Percentiles rank a stretch among this genome's conserved stretches.
Conservation (phyloP, 2,888 invertebrate genomes). For the Helobdella robusta region DNA sequence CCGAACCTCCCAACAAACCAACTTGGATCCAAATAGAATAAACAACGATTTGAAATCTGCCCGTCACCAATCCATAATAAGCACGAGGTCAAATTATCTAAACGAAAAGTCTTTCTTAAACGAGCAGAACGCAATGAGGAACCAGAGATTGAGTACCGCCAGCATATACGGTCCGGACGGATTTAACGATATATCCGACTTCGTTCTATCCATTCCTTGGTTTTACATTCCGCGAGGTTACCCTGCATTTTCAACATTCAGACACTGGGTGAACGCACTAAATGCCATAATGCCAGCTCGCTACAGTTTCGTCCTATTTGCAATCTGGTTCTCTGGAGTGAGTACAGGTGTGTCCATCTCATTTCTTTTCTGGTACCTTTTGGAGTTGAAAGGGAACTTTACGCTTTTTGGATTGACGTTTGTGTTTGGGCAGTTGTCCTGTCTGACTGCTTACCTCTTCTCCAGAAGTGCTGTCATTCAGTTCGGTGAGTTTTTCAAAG, state of each 20-base stretch:
- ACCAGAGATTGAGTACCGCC: background rate
- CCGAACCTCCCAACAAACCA: background rate
- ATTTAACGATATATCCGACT: conserved; percentile 13
- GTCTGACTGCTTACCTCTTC: conserved; percentile 24
- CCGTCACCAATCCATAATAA: background rate
- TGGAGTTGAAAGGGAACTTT: conserved; percentile 20
- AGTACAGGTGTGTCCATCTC: conserved; percentile 3
- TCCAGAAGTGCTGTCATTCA: conserved; percentile 24
- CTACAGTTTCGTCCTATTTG: conserved; percentile 20
- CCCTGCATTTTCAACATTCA: conserved; percentile 11
- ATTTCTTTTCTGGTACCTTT: conserved; percentile 24
- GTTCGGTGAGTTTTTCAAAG: conserved; percentile 2
- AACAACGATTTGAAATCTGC: background rate
- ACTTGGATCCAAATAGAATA: background rate
- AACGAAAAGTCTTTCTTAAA: conserved; percentile 17
- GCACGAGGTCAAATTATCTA: background rate
- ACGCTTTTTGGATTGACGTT: conserved; percentile 21
- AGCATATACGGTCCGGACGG: conserved; percentile 3
- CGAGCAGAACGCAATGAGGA: conserved; percentile 5
- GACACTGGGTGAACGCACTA: conserved; percentile 11
- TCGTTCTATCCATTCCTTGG: conserved; percentile 17
- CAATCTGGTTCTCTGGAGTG: conserved; percentile 21
- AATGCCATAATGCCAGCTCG: conserved; percentile 15
- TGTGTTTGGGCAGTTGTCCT: conserved; percentile 21
- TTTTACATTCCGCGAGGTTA: conserved; percentile 24